A percentile compares a stretch with the other conserved stretches of the same genome.
phyloP scores from a whole-genome alignment of 2,888 invertebrate genomes.

The Melanargia galathea region DNA sequence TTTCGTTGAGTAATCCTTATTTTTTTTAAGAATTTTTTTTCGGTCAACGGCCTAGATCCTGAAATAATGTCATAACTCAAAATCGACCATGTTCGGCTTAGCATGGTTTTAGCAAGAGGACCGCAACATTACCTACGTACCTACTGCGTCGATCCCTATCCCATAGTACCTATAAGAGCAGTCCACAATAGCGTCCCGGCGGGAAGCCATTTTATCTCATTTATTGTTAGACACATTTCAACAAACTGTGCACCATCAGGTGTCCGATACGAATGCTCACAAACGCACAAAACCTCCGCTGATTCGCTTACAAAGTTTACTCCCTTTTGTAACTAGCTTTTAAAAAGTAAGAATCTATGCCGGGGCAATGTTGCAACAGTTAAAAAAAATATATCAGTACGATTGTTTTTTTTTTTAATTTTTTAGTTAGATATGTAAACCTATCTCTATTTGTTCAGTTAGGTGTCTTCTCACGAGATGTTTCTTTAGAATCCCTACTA shows the following conservation, averaged over 20 bases:
- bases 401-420: not conserved
- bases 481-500: no score
- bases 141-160: constrained; percentile 50
- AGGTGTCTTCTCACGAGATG: no score
- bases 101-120: not conserved
- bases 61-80: not conserved
- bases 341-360: not conserved
- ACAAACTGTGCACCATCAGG: constrained; percentile 65
- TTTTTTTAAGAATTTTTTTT: no score
- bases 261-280: constrained; percentile 50
- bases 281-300: constrained; percentile 13
- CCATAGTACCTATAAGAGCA: constrained; percentile 73
- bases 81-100: not conserved
- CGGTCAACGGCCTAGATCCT: not conserved
- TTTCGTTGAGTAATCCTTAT: no score
- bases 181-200: constrained; percentile 72
- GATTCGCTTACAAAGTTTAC: constrained; percentile 8
- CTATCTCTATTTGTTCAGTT: no score
- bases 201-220: constrained; percentile 71
- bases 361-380: not conserved
- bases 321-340: not conserved
- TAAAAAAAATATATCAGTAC: not conserved
- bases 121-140: constrained; percentile 50
- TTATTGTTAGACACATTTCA: constrained; percentile 62
- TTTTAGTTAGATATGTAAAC: not conserved